Evolutionary conservation across 2,797 vertebrate genomes (phyloP).

Genomic region (Neopelma chrysocephalum): DNA sequence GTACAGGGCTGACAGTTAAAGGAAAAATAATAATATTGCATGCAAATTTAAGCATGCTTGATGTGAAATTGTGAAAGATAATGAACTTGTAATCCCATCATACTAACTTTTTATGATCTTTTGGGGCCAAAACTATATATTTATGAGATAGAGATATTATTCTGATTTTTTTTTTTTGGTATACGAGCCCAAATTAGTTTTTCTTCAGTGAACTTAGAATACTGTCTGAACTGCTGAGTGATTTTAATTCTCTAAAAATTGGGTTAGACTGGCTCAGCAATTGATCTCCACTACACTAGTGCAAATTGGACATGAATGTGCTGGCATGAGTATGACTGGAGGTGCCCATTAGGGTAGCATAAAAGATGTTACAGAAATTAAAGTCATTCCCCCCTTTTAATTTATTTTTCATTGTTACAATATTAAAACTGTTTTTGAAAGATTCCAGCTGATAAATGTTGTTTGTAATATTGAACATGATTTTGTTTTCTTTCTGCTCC

Average conservation of each 20-base stretch:
- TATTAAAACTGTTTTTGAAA: neutral
- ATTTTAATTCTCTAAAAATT: neutral
- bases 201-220: neutral
- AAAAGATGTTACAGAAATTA: neutral
- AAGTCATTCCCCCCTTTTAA: fast-evolving
- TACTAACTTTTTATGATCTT: neutral
- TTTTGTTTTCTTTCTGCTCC: neutral
- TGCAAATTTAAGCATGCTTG: neutral
- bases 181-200: neutral
- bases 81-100: neutral
- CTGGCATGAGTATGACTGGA: neutral
- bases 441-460: neutral
- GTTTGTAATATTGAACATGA: neutral
- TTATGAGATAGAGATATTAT: neutral
- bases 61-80: neutral
- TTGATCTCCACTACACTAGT: neutral
- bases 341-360: neutral
- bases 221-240: neutral
- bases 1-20: neutral
- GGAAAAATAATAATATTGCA: neutral
- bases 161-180: neutral
- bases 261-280: neutral
- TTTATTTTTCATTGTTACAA: too few species aligned
- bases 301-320: neutral
- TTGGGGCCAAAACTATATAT: neutral